These are phyloP conservation scores for Meandrusa payeni DNA, from an alignment of 2,888 invertebrate species.

Conservation along the genomic window DNA sequence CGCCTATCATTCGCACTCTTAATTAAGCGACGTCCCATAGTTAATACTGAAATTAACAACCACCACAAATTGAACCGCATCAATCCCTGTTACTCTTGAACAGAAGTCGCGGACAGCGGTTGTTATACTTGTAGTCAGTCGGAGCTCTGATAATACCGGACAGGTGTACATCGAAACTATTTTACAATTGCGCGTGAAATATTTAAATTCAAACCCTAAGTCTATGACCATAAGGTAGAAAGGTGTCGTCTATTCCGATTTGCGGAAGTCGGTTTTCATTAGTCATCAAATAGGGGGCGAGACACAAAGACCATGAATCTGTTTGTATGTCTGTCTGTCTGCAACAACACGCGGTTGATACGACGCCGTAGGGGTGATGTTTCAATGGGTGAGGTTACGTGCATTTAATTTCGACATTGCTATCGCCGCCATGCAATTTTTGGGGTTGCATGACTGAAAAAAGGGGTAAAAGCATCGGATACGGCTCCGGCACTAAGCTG, in stretches of 20 bases:
- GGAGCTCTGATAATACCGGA: conserved; percentile 49
- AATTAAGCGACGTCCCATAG: conserved; percentile 60
- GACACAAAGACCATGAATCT: conserved; percentile 53
- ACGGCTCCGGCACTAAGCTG: not conserved
- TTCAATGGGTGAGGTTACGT: conserved; percentile 41
- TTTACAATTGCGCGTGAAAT: conserved; percentile 13
- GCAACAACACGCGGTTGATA: conserved; percentile 68
- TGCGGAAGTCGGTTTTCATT: conserved; percentile 52
- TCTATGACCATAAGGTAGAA: not conserved
- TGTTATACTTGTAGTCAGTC: conserved; percentile 38
- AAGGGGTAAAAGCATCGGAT: conserved; percentile 3
- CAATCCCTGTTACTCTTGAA: conserved; percentile 22
- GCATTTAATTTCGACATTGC: conserved; percentile 51
- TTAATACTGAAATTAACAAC: conserved; percentile 53
- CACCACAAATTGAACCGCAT: conserved; percentile 46
- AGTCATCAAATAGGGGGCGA: conserved; percentile 56
- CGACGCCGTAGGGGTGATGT: conserved; percentile 50
- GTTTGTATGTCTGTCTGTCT: conserved; percentile 64
- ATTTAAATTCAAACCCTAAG: conserved; percentile 35
- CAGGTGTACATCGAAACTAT: conserved; percentile 28
- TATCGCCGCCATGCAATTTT: conserved; percentile 32
- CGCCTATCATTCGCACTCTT: conserved; percentile 70
- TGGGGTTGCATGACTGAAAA: conserved; percentile 19
- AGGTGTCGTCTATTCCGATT: not conserved
- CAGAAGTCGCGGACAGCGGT: conserved; percentile 26